phyloP scores from a whole-genome alignment of 2,113 vertebrate species.

The Pomatostomus ruficeps region DNA sequence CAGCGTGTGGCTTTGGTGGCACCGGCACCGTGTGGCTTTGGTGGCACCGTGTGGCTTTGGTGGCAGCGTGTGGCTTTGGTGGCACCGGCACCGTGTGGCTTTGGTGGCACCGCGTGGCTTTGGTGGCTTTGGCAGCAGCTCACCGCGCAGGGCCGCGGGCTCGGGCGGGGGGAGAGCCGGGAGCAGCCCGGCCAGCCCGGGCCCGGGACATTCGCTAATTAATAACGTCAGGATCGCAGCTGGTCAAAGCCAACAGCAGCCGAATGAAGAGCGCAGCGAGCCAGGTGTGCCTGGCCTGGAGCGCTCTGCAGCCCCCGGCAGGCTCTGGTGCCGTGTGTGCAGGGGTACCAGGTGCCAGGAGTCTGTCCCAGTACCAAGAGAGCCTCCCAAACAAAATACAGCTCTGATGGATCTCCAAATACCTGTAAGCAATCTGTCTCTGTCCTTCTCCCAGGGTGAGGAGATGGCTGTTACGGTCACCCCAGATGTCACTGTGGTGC shows the following conservation, averaged over 20 bases:
- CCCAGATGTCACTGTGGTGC: neutral
- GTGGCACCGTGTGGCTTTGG: too few species aligned
- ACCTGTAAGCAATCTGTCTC: neutral
- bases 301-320: fast-evolving
- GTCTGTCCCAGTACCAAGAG: neutral
- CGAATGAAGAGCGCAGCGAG: neutral
- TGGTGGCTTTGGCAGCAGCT: too few species aligned
- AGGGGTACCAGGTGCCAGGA: neutral
- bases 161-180: neutral
- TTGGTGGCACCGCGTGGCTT: neutral
- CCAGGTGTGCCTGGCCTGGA: neutral
- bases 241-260: neutral
- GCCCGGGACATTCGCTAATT: fast-evolving
- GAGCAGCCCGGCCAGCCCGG: neutral
- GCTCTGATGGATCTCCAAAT: too few species aligned
- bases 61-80: too few species aligned
- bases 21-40: neutral
- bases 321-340: neutral
- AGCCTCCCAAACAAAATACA: neutral
- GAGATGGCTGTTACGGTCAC: neutral
- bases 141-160: too few species aligned
- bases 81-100: neutral
- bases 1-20: neutral
- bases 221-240: neutral
- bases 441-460: neutral